Base-by-base conservation (phyloP, 2,113 vertebrate genomes). In the Petromus typicus region DNA sequence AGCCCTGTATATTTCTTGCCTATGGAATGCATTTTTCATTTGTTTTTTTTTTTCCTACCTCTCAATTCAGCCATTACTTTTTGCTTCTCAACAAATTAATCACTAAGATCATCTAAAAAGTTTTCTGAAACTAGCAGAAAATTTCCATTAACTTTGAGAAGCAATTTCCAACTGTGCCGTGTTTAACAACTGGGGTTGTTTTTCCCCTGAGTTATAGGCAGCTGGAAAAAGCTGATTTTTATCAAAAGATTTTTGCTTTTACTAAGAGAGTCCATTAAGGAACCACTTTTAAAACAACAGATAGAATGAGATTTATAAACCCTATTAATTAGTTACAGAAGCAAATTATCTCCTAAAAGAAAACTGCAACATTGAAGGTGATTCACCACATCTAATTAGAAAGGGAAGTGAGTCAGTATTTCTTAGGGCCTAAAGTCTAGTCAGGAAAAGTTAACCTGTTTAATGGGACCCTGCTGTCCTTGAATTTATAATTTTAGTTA, bases 311-410 rank as follows among this genome's bases (percentile, higher is more conserved):
- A 96, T 97, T 97, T 97, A 90, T 85, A 94, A 96, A 79, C 25
- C 13, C 54, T 71, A 83, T 96, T 97, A 95, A 96, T 98, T 96
- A 97, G 71, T 37, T 89, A 79, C 48, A 63, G 87, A 88, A 94
- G 67, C 80, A 96, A 57, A 80, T 93, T 96, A 94, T 97, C 84
- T 95, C 7, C 91, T 95, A 86, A 94, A 95, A 95, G 71, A 93
- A 93, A 96, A 90, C 79, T 88, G 18, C 9, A 95, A 17, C 63
- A 84, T 93, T 59, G 69, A 81, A 59, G 84, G 76, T 92, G 76
- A 91, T 96, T 95, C 83, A 92, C 66, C 22, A 64, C 40, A 69
- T 94, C 76, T 96, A 94, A 94, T 96, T 96, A 96, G 71, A 95
- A 96, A 94, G 27, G 76, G 95, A 96, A 95, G 34, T 84, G 94